Percentiles rank a stretch among this genome's conserved stretches.
Evolutionary conservation across 2,888 invertebrate species (phyloP).

Genomic region (Bombylius discolor): DNA sequence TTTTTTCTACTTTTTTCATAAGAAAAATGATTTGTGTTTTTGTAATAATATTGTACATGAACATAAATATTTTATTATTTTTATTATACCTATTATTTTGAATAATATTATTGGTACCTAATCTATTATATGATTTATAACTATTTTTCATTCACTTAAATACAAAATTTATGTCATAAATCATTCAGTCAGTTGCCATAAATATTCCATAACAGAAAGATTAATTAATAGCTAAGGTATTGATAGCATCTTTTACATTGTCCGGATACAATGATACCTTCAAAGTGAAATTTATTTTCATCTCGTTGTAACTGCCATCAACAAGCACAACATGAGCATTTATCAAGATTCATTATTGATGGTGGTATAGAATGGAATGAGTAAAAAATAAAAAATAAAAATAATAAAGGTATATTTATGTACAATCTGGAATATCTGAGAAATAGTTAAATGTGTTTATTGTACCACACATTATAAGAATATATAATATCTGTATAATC

Average conservation of each 20-base stretch:
- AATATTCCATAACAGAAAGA: background rate
- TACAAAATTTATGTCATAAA: background rate
- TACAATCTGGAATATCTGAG: too few relatives aligned
- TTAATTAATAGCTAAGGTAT: background rate
- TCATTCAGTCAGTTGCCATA: background rate
- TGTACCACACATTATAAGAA: too few relatives aligned
- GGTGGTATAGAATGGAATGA: background rate
- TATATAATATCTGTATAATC: too few relatives aligned
- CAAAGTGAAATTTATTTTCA: constrained; percentile 4
- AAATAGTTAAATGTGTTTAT: too few relatives aligned
- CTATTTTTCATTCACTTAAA: background rate
- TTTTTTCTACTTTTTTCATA: too few relatives aligned
- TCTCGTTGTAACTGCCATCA: constrained; percentile 6
- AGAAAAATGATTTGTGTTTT: too few relatives aligned
- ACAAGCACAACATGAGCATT: constrained; percentile 5
- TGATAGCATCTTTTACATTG: background rate
- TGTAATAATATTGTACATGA: too few relatives aligned
- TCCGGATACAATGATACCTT: background rate
- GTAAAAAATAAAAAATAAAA: too few relatives aligned
- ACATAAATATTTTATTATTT: background rate
- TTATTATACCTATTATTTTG: background rate
- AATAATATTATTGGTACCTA: background rate
- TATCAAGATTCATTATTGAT: background rate
- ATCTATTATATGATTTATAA: background rate
- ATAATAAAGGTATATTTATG: too few relatives aligned